Percentiles rank a stretch among this genome's conserved stretches.
Evolutionary conservation across 1,140 invertebrate genomes (phyloP).

Genomic region (Ceratosolen fusciceps): DNA sequence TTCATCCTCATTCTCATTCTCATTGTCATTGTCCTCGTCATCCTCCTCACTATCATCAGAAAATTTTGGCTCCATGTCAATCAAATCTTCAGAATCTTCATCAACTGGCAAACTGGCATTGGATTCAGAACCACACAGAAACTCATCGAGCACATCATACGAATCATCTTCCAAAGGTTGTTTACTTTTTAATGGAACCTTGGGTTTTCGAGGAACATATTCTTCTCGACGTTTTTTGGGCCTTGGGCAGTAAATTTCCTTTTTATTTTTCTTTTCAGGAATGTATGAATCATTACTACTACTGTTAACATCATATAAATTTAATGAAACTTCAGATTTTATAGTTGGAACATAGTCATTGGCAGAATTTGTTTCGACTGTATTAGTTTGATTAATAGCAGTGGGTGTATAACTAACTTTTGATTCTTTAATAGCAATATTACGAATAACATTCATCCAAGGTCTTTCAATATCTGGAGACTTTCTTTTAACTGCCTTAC

Average conservation of each 20-base stretch:
- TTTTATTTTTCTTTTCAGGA: conserved; percentile 58
- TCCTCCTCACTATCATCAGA: conserved; percentile 62
- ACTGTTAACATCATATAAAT: conserved; percentile 56
- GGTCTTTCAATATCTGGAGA: conserved; percentile 58
- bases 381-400: conserved; percentile 54
- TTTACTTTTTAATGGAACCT: conserved; percentile 60
- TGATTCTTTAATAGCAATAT: conserved; percentile 52
- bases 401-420: conserved; percentile 67
- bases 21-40: conserved; percentile 66
- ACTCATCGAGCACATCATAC: conserved; percentile 54
- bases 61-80: conserved; percentile 61
- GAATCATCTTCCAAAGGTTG: conserved; percentile 52
- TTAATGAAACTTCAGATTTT: conserved; percentile 58
- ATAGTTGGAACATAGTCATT: conserved; percentile 62
- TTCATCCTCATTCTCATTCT: conserved; percentile 58
- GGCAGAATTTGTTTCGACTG: conserved; percentile 45
- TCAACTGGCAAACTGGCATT: conserved; percentile 39
- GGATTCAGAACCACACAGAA: conserved; percentile 32
- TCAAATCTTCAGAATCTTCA: conserved; percentile 58
- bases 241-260: conserved; percentile 64
- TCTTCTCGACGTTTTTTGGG: conserved; percentile 67
- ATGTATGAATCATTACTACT: conserved; percentile 61
- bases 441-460: conserved; percentile 59
- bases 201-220: conserved; percentile 67
- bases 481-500: conserved; percentile 68